Base-by-base conservation (phyloP, 2,797 vertebrate species). In the Phrynocephalus guinanensis region DNA sequence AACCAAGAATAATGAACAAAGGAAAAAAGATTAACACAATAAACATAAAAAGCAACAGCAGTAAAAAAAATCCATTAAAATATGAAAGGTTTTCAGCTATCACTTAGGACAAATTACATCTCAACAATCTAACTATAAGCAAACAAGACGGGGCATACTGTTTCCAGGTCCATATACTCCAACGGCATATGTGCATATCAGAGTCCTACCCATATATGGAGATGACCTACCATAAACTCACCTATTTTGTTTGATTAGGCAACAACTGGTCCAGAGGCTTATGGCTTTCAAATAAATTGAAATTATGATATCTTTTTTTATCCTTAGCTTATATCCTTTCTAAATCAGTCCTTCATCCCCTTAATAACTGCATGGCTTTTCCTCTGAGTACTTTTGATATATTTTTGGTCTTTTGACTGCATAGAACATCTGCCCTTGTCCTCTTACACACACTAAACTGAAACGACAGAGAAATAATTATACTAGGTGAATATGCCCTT, bases 331-430 rank as follows among this genome's bases (percentile, higher is more conserved):
- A 85, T 84, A 76, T 20, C 83, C 88, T 86, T 89, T 89, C 90
- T 93, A 90, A 91, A 95, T 94, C 92, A 93, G 38, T 20, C 66
- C 63, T 50, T 76, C 70, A 88, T 73, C 0, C 75, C 7, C 15
- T 91, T 81, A 82, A 91, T 93, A 90, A 93, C 82, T 91, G 93
- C 83, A 91, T 83, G 89, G 81, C 63, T 83, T 16, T 90, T 91
- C 28, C 89, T 72, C 90, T 84, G 68, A 91, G 83, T 63, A 85
- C 86, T 44, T 87, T 88, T 89, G 86, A 93, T 24, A 93, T 88
- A 92, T 92, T 88, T 88, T 88, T 85, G 82, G 87, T 91, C 91
- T 90, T 83, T 82, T 84, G 87, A 81, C 85, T 85, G 63, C 15
- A 84, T 0, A 0, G 88, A 67, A 10, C 77, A 86, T 90, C 85